These are phyloP conservation scores for Brachylomia viminalis DNA, from an alignment of 2,888 invertebrate species.

Conservation along the genomic window DNA sequence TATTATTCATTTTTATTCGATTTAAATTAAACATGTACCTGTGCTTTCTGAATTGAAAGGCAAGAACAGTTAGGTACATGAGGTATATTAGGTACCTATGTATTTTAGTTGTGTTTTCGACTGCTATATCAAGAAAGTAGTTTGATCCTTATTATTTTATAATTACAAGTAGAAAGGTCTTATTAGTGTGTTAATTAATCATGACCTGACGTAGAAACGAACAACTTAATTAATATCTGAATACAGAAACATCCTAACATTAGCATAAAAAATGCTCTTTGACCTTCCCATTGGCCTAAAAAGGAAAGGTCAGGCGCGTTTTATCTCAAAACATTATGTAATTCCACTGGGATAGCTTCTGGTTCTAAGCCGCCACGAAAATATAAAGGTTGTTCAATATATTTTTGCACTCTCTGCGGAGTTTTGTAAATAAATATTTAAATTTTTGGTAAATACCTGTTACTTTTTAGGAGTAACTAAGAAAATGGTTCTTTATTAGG, in stretches of 20 bases:
- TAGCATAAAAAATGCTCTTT: conserved; percentile 54
- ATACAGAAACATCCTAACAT: conserved; percentile 43
- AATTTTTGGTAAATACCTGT: conserved; percentile 21
- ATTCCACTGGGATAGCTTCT: conserved; percentile 53
- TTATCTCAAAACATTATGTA: conserved; percentile 59
- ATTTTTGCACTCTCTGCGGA: conserved; percentile 43
- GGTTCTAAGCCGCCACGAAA: conserved; percentile 42
- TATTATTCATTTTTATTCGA: not conserved
- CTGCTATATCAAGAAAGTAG: not conserved
- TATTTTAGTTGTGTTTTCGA: not conserved
- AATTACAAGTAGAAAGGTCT: conserved; percentile 18
- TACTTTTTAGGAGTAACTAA: not conserved
- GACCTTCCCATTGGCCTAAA: conserved; percentile 45
- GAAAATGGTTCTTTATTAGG: too few relatives aligned
- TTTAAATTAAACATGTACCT: not conserved
- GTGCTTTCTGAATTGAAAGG: not conserved
- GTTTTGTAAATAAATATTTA: conserved; percentile 47
- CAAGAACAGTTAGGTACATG: not conserved
- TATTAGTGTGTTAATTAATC: conserved; percentile 46
- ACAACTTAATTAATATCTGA: conserved; percentile 54
- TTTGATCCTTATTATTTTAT: not conserved
- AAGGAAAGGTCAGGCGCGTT: conserved; percentile 56
- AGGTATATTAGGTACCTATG: too few relatives aligned
- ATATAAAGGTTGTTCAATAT: conserved; percentile 51
- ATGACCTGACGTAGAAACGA: conserved; percentile 24